Conservation (phyloP, 2,113 vertebrate species). For the Dendrocopos noguchii region DNA sequence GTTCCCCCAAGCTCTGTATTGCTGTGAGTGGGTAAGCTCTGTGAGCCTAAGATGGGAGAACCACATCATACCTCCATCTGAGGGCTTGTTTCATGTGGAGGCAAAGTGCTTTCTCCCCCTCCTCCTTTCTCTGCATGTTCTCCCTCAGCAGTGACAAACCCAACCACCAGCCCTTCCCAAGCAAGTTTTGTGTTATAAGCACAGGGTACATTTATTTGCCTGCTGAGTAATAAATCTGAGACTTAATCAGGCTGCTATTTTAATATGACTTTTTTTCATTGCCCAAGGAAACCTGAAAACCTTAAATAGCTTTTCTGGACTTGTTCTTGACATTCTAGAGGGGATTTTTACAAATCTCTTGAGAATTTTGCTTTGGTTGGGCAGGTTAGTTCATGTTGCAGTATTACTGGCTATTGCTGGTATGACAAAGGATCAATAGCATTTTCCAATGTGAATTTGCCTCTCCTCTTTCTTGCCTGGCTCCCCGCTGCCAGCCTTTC, state of each 20-base stretch:
- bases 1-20: background rate
- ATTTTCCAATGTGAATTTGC: conserved; percentile 24
- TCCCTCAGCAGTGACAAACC: background rate
- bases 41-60: background rate
- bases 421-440: conserved; percentile 38
- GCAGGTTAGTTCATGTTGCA: conserved; percentile 36
- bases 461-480: background rate
- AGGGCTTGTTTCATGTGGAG: background rate
- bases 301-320: conserved; percentile 7
- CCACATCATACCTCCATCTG: background rate
- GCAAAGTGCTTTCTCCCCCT: background rate
- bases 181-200: background rate
- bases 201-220: background rate
- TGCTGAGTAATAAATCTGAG: conserved; percentile 23
- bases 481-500: background rate
- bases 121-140: background rate
- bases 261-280: background rate
- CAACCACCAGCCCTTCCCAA: background rate
- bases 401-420: background rate
- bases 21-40: background rate
- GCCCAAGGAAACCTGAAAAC: conserved; percentile 24
- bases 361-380: conserved; percentile 13
- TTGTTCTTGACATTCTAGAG: conserved; percentile 45
- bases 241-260: conserved; percentile 37
- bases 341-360: conserved; percentile 42